Percentiles rank a stretch among this genome's conserved stretches.
Evolutionary conservation across 2,113 vertebrate genomes (phyloP).

Genomic region (Catharus fuscescens): DNA sequence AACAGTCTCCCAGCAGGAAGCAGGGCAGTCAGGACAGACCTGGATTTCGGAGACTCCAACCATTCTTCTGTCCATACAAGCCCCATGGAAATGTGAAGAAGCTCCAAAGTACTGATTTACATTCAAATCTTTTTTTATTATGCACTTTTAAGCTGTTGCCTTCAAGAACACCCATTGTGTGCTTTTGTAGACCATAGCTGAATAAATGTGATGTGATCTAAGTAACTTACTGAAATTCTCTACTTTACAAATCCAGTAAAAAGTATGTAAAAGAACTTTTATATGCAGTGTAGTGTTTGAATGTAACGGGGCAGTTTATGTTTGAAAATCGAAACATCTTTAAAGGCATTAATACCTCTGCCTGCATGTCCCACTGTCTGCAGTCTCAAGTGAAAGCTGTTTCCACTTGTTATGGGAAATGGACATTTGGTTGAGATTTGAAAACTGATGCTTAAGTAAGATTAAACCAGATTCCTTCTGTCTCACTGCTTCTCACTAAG

Average conservation of each 20-base stretch:
- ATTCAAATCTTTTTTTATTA: neutral
- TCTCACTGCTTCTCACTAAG: neutral
- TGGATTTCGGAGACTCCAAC: neutral
- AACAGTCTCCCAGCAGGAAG: neutral
- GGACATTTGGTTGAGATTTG: neutral
- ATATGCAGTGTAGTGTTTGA: neutral
- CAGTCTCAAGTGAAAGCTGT: neutral
- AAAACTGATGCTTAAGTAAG: neutral
- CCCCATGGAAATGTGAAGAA: neutral
- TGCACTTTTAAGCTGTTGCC: neutral
- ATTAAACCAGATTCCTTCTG: neutral
- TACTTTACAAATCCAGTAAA: neutral
- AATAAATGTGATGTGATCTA: neutral
- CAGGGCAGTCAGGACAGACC: neutral
- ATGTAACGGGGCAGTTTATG: neutral
- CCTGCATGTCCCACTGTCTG: neutral
- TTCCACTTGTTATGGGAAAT: neutral
- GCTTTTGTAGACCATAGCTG: neutral
- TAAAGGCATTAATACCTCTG: neutral
- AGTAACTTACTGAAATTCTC: neutral
- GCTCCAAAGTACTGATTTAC: neutral
- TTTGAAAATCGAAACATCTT: neutral
- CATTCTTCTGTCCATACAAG: neutral
- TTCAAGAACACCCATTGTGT: neutral
- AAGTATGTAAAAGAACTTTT: neutral